Percentiles rank a stretch among this genome's conserved stretches.
These are phyloP conservation scores for Horisme vitalbata DNA, from an alignment of 2,888 invertebrate species.

Conservation along the genomic window DNA sequence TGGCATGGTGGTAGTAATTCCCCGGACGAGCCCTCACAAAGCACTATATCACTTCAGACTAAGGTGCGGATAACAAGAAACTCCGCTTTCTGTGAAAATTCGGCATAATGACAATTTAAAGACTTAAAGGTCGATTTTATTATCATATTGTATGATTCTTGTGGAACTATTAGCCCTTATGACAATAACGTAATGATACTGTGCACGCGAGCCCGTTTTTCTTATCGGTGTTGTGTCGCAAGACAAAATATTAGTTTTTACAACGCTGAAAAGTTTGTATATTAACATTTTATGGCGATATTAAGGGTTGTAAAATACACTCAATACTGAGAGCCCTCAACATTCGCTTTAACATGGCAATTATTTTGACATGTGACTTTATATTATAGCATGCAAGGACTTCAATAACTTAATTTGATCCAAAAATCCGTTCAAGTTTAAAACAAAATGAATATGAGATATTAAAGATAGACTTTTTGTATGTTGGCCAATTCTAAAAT, in stretches of 20 bases:
- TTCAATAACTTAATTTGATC: no score
- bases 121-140: conserved; percentile 81
- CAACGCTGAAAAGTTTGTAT: conserved; percentile 30
- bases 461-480: no score
- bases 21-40: neutral
- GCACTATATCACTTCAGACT: neutral
- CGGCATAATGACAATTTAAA: conserved; percentile 79
- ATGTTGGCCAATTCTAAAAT: no score
- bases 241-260: conserved; percentile 38
- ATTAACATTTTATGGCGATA: conserved; percentile 31
- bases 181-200: conserved; percentile 75
- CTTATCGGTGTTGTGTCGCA: conserved; percentile 52
- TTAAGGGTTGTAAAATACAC: conserved; percentile 29
- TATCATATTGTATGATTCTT: conserved; percentile 82
- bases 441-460: no score
- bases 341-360: conserved; percentile 9
- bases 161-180: conserved; percentile 80
- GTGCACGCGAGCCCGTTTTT: conserved; percentile 72
- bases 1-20: no score
- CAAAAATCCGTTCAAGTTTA: no score
- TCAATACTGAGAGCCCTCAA: conserved; percentile 16
- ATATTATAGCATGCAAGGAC: conserved; percentile 3
- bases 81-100: neutral
- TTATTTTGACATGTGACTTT: conserved; percentile 15
- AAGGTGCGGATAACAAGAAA: neutral